Conservation (phyloP, 1,140 invertebrate species). For the Drosophila varians region DNA sequence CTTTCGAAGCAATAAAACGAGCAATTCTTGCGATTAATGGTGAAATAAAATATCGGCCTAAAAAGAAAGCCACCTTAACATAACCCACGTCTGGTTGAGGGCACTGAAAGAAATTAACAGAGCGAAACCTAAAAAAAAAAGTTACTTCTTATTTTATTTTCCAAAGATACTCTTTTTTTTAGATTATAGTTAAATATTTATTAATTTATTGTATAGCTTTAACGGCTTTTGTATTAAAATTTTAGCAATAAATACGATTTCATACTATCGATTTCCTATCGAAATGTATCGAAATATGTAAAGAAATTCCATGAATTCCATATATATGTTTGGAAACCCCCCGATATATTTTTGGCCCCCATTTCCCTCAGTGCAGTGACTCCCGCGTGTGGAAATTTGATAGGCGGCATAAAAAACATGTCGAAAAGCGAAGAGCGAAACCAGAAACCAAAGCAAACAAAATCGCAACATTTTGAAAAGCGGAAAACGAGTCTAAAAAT, state of each 20-base stretch:
- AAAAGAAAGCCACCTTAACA: background rate
- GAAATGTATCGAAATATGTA: too few species aligned
- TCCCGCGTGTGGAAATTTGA: slow-evolving; percentile 32
- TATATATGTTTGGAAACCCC: too few species aligned
- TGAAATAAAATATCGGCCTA: slow-evolving; percentile 56
- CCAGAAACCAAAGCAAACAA: slow-evolving; percentile 32
- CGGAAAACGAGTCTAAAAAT: background rate
- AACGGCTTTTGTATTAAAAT: too few species aligned
- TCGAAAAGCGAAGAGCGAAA: slow-evolving; percentile 26
- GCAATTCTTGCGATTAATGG: slow-evolving; percentile 53
- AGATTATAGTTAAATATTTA: too few species aligned
- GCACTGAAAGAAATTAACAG: slow-evolving; percentile 6
- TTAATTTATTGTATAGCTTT: too few species aligned
- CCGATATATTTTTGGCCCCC: too few species aligned
- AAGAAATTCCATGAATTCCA: too few species aligned
- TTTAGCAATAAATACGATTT: too few species aligned
- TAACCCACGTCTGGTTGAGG: slow-evolving; percentile 4
- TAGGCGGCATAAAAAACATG: slow-evolving; percentile 37
- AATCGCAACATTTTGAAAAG: slow-evolving; percentile 24
- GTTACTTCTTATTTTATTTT: too few species aligned
- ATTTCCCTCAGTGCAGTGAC: background rate
- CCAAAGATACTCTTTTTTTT: too few species aligned
- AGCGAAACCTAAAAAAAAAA: background rate
- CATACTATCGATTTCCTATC: too few species aligned
- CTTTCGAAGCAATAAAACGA: slow-evolving; percentile 69